Evolutionary conservation across 2,797 vertebrate genomes (phyloP), one percentile per base, ranked within the genome.

Genomic region (Poeciliopsis presidionis): DNA sequence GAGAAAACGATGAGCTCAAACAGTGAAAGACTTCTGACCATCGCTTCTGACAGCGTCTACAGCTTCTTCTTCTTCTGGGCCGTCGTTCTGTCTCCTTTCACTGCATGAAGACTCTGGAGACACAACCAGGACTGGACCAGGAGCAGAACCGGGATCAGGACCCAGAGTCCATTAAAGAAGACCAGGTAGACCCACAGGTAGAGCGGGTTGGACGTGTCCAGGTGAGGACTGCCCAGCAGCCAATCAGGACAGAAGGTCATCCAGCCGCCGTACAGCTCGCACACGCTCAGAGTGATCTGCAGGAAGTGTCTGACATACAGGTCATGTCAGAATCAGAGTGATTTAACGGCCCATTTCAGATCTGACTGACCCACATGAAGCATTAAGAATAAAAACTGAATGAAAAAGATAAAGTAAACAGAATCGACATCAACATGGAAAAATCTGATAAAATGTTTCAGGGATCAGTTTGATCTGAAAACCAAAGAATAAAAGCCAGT

Each of bases 151-250:
- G 96, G 96, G 13, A 95, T 86, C 63, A 96, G 76, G 53, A 94
- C 93, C 95, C 91, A 94, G 71, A 95, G 22, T 0, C 92, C 83
- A 11, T 96, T 96, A 74, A 97, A 97, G 91, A 96, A 93, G 5
- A 94, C 82, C 81, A 96, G 90, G 86, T 96, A 97, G 72, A 97
- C 85, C 96, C 96, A 96, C 14, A 96, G 86, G 91, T 96, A 91
- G 49, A 97, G 91, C 94, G 94, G 93, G 75, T 82, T 94, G 57
- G 86, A 89, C 16, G 92, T 94, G 81, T 96, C 91, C 76, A 97
- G 93, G 80, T 88, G 94, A 69, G 96, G 96, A 90, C 92, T 95
- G 70, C 96, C 96, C 0, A 87, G 0, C 1, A 96, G 88, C 96
- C 93, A 96, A 6, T 97, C 95, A 7, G 96, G 96, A 80, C 89